These are phyloP conservation scores for Sylvilagus floridanus DNA, from an alignment of 2,797 vertebrate genomes.

Conservation along the genomic window DNA sequence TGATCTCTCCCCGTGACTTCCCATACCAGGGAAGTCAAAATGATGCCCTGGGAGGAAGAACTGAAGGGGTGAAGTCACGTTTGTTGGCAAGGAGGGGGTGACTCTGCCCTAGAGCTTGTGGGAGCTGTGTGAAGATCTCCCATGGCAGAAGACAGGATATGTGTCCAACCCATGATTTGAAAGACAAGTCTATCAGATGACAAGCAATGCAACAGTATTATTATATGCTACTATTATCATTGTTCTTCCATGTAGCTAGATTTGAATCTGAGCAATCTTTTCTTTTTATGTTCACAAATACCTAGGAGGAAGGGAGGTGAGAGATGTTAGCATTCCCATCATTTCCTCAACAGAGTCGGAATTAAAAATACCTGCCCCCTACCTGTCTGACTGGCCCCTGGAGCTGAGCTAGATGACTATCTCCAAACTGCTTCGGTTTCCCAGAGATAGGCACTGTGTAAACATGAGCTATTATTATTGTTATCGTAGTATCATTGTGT, in stretches of 20 bases:
- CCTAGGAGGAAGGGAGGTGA: constrained; percentile 69
- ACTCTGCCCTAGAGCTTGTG: neutral
- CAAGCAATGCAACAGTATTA: constrained; percentile 71
- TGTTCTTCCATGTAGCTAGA: constrained; percentile 76
- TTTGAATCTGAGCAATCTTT: constrained; percentile 73
- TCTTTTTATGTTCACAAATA: constrained; percentile 69
- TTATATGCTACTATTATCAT: constrained; percentile 78
- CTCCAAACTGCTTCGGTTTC: constrained; percentile 72
- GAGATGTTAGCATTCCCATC: constrained; percentile 71
- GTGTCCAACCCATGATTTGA: constrained; percentile 77
- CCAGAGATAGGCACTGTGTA: constrained; percentile 80
- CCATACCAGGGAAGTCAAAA: neutral
- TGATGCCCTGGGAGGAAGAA: neutral
- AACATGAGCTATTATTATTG: constrained; percentile 82
- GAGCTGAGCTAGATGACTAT: constrained; percentile 76
- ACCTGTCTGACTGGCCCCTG: constrained; percentile 61
- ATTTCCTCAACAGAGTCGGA: constrained; percentile 71
- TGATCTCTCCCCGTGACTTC: neutral
- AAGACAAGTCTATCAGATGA: constrained; percentile 81
- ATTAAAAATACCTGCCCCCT: constrained; percentile 68
- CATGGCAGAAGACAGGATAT: constrained; percentile 51
- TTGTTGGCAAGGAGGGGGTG: neutral
- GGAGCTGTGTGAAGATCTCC: constrained; percentile 74
- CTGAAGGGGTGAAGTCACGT: neutral
- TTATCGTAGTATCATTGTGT: constrained; percentile 73